phyloP scores from a whole-genome alignment of 2,113 vertebrate genomes.

The Emydocephalus ijimae region DNA sequence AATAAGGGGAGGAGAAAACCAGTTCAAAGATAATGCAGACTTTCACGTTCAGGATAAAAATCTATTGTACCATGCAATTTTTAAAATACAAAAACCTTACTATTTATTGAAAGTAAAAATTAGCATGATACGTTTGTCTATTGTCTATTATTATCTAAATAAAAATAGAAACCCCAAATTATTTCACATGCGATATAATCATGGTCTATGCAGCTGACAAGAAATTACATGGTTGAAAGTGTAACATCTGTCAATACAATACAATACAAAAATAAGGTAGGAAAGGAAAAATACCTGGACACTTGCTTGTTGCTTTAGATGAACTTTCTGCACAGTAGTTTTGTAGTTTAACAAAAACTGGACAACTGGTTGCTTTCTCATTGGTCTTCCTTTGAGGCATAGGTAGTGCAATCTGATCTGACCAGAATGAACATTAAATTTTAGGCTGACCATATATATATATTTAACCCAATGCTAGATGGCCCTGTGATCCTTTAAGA shows the following conservation, averaged over 20 bases:
- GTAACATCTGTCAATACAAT: background rate
- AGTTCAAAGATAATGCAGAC: constrained; percentile 19
- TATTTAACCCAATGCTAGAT: background rate
- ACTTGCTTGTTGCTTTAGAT: background rate
- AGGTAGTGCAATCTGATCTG: background rate
- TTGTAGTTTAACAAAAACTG: background rate
- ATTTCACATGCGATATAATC: background rate
- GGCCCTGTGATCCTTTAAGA: background rate
- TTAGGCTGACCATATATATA: background rate
- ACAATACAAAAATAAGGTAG: background rate
- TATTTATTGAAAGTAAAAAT: background rate
- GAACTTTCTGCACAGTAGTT: background rate
- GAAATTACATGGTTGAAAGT: background rate
- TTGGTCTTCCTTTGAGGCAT: background rate
- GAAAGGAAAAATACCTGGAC: background rate
- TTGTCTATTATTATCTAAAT: background rate
- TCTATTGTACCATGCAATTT: background rate
- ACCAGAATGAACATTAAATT: background rate
- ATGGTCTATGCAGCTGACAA: background rate
- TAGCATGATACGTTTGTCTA: background rate
- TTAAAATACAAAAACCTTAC: background rate
- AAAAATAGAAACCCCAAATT: background rate
- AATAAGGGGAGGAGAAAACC: constrained; percentile 31
- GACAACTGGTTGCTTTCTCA: background rate
- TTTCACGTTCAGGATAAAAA: background rate